These are phyloP conservation scores for Brachionus angularis DNA, from an alignment of 1,140 invertebrate genomes.

Conservation along the genomic window DNA sequence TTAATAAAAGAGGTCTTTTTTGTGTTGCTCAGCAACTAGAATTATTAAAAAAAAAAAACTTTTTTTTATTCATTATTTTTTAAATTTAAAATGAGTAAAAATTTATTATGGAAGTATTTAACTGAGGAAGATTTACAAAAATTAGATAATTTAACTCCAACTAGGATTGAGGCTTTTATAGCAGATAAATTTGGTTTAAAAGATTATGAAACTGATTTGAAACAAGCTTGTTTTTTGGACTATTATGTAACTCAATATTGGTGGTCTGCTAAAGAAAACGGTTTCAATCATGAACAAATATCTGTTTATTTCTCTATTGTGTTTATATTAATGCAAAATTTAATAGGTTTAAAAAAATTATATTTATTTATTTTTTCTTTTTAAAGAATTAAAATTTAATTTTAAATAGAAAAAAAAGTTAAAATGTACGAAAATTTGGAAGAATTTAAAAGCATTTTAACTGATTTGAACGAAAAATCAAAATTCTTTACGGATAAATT, in stretches of 20 bases:
- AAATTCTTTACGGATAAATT: slow-evolving; percentile 10
- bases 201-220: slow-evolving; percentile 35
- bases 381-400: too few species aligned
- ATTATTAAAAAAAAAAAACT: slow-evolving; percentile 29
- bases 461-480: neutral
- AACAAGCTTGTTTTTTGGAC: slow-evolving; percentile 38
- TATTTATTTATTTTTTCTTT: too few species aligned
- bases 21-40: slow-evolving; percentile 34
- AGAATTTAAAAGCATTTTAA: slow-evolving; percentile 9
- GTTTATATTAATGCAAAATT: slow-evolving; percentile 1
- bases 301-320: slow-evolving; percentile 24
- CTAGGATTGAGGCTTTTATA: neutral
- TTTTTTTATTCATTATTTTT: slow-evolving; percentile 3
- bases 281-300: slow-evolving; percentile 18
- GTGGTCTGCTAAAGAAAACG: slow-evolving; percentile 28
- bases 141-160: slow-evolving; percentile 5
- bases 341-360: too few species aligned
- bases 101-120: slow-evolving; percentile 40
- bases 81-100: too few species aligned
- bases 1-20: slow-evolving; percentile 3
- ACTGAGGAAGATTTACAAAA: neutral
- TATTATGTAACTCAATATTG: slow-evolving; percentile 41
- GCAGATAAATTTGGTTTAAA: slow-evolving; percentile 13
- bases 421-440: neutral
- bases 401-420: slow-evolving; percentile 7